A percentile compares a stretch with the other conserved stretches of the same genome.
phyloP scores from a whole-genome alignment of 2,797 vertebrate species.

The Danio albolineatus region DNA sequence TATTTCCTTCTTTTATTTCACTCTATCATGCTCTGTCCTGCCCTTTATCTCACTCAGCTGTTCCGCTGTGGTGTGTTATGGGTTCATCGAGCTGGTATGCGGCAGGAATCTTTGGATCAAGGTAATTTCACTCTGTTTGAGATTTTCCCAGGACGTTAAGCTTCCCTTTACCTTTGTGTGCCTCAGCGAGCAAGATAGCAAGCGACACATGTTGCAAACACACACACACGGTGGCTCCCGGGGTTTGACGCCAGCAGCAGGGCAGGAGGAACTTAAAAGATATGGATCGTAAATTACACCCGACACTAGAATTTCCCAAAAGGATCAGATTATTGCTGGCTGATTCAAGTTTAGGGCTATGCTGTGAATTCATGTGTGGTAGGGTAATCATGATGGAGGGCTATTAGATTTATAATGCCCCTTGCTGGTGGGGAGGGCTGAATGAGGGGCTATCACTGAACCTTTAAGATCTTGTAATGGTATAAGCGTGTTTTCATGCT shows the following conservation, averaged over 20 bases:
- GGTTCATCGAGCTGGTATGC: slow-evolving; percentile 85
- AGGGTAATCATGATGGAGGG: slow-evolving; percentile 63
- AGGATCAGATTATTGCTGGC: slow-evolving; percentile 74
- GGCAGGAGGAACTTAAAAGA: slow-evolving; percentile 72
- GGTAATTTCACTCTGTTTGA: slow-evolving; percentile 86
- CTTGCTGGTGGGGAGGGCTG: slow-evolving; percentile 16
- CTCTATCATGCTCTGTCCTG: slow-evolving; percentile 68
- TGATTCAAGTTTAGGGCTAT: slow-evolving; percentile 65
- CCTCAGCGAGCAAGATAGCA: slow-evolving; percentile 74
- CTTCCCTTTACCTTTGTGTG: slow-evolving; percentile 83
- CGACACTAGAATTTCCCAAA: slow-evolving; percentile 76
- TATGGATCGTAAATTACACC: slow-evolving; percentile 75
- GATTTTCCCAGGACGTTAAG: slow-evolving; percentile 86
- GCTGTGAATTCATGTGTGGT: slow-evolving; percentile 67
- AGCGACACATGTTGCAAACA: slow-evolving; percentile 80
- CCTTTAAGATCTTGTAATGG: neutral
- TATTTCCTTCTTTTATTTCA: slow-evolving; percentile 56
- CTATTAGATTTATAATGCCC: slow-evolving; percentile 31
- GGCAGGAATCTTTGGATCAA: slow-evolving; percentile 86
- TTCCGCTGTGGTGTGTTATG: slow-evolving; percentile 81
- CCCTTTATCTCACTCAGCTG: slow-evolving; percentile 72
- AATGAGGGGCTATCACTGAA: slow-evolving; percentile 18
- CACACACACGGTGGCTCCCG: slow-evolving; percentile 66
- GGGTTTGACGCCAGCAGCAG: slow-evolving; percentile 69
- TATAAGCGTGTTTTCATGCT: neutral